phyloP scores from a whole-genome alignment of 2,113 vertebrate species.

The Xyrauchen texanus region DNA sequence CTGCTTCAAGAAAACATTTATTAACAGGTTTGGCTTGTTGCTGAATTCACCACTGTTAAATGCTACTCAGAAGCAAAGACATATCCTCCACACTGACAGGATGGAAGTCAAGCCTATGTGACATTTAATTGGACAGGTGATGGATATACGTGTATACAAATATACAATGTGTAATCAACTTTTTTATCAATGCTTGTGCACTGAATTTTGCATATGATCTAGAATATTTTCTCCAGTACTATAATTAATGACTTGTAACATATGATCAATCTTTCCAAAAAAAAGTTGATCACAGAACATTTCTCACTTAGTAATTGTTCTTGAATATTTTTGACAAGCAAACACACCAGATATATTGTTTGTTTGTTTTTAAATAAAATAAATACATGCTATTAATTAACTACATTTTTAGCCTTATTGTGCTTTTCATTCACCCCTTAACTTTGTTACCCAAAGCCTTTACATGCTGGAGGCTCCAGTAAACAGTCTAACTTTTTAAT shows the following conservation, averaged over 20 bases:
- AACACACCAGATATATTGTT: constrained; percentile 63
- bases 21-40: constrained; percentile 80
- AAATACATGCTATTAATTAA: constrained; percentile 22
- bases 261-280: background rate
- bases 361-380: constrained; percentile 13
- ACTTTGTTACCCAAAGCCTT: constrained; percentile 30
- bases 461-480: constrained; percentile 10
- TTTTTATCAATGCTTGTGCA: background rate
- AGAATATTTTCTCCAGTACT: background rate
- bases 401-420: constrained; percentile 50
- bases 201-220: constrained; percentile 30
- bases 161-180: background rate
- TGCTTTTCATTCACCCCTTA: constrained; percentile 76
- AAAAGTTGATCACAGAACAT: constrained; percentile 61
- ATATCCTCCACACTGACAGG: constrained; percentile 28
- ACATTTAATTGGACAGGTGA: background rate
- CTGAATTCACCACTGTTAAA: constrained; percentile 79
- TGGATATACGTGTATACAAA: constrained; percentile 23
- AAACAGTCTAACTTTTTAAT: constrained; percentile 5
- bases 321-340: constrained; percentile 72
- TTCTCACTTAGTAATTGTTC: constrained; percentile 62
- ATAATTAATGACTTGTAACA: background rate
- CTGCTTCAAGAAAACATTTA: constrained; percentile 77
- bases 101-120: constrained; percentile 22
- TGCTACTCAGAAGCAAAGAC: constrained; percentile 72